Conservation (phyloP, 2,888 invertebrate species). For the Gisinianus flammeolus region DNA sequence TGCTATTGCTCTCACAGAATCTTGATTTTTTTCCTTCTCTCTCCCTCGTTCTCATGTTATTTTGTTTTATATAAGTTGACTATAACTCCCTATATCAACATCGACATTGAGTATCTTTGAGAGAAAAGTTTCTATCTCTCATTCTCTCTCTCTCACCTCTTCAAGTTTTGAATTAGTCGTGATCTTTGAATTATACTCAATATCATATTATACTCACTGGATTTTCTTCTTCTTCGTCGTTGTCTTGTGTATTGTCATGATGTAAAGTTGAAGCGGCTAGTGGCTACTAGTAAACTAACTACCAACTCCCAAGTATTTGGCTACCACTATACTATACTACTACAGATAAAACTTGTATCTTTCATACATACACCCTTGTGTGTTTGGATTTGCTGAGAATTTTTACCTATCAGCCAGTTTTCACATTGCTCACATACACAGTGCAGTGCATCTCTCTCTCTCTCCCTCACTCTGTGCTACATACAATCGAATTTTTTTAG, state of each 20-base stretch:
- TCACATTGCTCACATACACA: neutral
- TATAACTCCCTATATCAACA: neutral
- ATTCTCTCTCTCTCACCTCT: neutral
- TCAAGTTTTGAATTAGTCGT: neutral
- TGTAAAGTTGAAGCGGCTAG: neutral
- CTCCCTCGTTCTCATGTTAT: neutral
- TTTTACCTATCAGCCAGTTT: neutral
- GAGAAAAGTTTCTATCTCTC: neutral
- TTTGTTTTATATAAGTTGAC: neutral
- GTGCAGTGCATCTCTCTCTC: neutral
- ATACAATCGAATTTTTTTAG: neutral
- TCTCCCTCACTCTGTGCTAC: too few species aligned
- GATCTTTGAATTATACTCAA: neutral
- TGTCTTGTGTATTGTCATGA: too few species aligned
- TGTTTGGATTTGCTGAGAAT: too few species aligned
- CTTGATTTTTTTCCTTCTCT: neutral
- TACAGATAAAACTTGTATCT: too few species aligned
- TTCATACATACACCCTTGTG: too few species aligned
- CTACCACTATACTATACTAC: neutral
- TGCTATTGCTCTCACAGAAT: neutral
- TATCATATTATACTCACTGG: neutral
- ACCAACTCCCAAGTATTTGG: neutral
- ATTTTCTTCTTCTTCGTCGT: neutral
- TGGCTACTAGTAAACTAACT: neutral
- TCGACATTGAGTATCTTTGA: neutral